phyloP scores from a whole-genome alignment of 2,113 vertebrate species.

The Campylomormyrus numenius region DNA sequence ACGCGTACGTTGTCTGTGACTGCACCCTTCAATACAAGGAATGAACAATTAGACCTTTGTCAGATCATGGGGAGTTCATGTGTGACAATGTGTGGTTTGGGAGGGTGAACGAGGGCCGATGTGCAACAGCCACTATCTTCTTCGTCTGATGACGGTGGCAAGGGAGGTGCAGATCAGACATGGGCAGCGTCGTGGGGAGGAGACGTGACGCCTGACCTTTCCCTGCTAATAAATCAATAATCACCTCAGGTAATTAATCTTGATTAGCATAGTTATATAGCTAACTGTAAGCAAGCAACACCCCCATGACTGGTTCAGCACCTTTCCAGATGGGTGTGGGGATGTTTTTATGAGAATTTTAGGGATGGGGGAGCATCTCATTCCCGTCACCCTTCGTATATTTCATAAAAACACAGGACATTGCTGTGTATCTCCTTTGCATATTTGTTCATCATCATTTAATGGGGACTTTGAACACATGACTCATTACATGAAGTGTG shows the following conservation, averaged over 20 bases:
- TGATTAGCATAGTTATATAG: not conserved
- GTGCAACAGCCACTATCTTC: not conserved
- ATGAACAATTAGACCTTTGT: conserved; percentile 46
- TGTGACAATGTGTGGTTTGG: not conserved
- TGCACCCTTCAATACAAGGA: conserved; percentile 31
- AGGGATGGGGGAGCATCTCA: not conserved
- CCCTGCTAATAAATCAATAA: not conserved
- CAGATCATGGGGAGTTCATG: conserved; percentile 42
- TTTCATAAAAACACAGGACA: not conserved
- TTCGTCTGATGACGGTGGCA: not conserved
- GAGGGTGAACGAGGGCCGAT: not conserved
- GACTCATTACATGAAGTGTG: not conserved
- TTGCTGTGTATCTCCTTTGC: not conserved
- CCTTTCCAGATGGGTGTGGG: not conserved
- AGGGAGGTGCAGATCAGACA: not conserved
- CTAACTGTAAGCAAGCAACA: not conserved
- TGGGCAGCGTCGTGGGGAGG: not conserved
- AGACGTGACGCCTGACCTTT: not conserved
- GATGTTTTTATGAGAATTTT: not conserved
- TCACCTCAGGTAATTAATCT: not conserved
- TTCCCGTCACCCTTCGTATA: not conserved
- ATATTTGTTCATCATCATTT: not conserved
- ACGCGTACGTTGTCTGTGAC: conserved; percentile 24
- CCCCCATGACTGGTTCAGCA: not conserved
- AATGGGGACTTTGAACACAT: not conserved